A percentile compares a stretch with the other conserved stretches of the same genome.
Evolutionary conservation across 2,113 vertebrate species (phyloP).

Genomic region (Toxotes jaculatrix): DNA sequence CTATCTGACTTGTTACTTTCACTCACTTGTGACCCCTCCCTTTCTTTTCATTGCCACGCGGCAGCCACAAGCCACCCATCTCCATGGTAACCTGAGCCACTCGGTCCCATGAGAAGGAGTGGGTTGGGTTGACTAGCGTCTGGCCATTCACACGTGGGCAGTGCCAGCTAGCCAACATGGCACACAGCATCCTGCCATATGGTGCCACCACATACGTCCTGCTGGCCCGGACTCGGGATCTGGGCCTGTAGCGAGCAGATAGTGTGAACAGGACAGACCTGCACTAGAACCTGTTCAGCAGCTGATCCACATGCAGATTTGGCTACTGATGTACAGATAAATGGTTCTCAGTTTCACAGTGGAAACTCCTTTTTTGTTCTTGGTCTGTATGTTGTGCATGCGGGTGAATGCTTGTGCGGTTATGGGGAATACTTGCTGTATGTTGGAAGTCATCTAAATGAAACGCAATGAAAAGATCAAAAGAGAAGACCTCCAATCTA

Average conservation of each 20-base stretch:
- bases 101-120: constrained; percentile 83
- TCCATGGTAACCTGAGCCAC: constrained; percentile 84
- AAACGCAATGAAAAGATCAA: constrained; percentile 6
- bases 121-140: constrained; percentile 85
- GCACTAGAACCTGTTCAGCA: constrained; percentile 42
- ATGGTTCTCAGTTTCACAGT: neutral
- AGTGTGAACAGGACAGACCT: constrained; percentile 71
- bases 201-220: constrained; percentile 84
- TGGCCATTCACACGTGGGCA: constrained; percentile 84
- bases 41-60: constrained; percentile 71
- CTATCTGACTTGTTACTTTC: constrained; percentile 74
- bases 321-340: neutral
- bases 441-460: neutral
- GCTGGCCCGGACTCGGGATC: constrained; percentile 69
- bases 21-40: constrained; percentile 63
- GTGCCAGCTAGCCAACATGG: constrained; percentile 87
- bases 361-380: neutral
- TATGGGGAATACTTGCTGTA: neutral
- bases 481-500: neutral
- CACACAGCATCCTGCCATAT: constrained; percentile 88
- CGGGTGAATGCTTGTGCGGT: neutral
- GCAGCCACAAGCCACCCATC: constrained; percentile 83
- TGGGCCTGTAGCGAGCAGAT: constrained; percentile 51
- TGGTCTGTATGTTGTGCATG: neutral
- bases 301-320: constrained; percentile 42